Conservation (phyloP, 2,113 vertebrate species). For the Lampris megalopsis region DNA sequence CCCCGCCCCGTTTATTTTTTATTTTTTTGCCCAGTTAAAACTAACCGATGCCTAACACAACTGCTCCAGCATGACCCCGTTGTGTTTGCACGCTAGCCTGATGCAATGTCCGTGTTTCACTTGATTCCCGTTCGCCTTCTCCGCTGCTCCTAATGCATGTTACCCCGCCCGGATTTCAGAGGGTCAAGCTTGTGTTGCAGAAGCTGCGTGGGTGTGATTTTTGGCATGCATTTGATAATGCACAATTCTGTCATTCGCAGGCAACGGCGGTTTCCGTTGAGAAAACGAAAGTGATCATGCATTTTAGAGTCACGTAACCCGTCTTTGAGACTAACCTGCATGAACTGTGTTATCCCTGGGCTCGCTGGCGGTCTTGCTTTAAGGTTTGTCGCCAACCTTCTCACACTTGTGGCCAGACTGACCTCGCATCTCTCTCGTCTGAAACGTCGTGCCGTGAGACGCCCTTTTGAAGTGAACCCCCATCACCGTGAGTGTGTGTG, state of each 20-base stretch:
- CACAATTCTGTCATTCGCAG: neutral
- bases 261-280: neutral
- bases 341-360: no score
- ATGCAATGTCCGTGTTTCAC: neutral
- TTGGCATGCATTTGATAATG: constrained; percentile 10
- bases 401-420: neutral
- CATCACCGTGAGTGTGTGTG: neutral
- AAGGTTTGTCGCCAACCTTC: no score
- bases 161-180: neutral
- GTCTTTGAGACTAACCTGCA: no score
- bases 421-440: neutral
- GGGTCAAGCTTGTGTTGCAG: neutral
- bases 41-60: constrained; percentile 42
- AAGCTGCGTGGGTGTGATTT: constrained; percentile 4
- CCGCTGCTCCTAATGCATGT: constrained; percentile 39
- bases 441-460: neutral
- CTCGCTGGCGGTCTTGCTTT: no score
- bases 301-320: neutral
- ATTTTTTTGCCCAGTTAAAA: neutral
- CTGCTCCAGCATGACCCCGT: constrained; percentile 33
- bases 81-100: constrained; percentile 16
- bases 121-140: neutral
- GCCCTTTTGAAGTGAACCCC: no score
- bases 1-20: neutral
- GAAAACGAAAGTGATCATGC: neutral